Evolutionary conservation across 2,113 vertebrate genomes (phyloP), one percentile per base, ranked within the genome.

Genomic region (Pseudorasbora parva): DNA sequence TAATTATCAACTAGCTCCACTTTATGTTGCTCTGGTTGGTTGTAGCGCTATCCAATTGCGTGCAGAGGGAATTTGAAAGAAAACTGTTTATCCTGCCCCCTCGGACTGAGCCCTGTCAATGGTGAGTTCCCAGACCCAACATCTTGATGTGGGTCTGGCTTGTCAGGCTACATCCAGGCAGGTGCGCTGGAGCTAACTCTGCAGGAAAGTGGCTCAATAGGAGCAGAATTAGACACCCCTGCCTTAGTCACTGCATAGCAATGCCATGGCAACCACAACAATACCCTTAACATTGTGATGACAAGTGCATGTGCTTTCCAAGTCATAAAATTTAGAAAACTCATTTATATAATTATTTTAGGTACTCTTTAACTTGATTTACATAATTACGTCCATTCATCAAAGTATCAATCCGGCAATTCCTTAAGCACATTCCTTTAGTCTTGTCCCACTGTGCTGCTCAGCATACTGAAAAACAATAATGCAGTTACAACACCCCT

Each of bases 291-390:
- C 60, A 30, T 7, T 64, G 30, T 37, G 17, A 21, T 68, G 17
- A 64, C 43, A 43, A 15, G 60, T 21, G 64, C 49, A 54, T 19
- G 49, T 54, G 17, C 17, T 8, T 54, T 54, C 3, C 17, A 2
- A 51, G 15, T 21, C 3, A 41, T 21, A 15, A 11, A 68, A 68
- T 41, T 19, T 68, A 2, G 64, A 68, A 37, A 68, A 68, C 17
- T 41, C 37, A 15, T 68, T 68, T 8, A 41, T 68, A 68, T 68
- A 68, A 68, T 68, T 68, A 41, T 33, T 68, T 68, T 21, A 68
- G 30, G 37, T 37, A 11, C 64, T 72, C 37, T 8, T 72, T 4
- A 25, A 47, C 69, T 47, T 23, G 45, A 72, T 47, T 47, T 45
- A 47, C 12, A 47, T 72, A 25, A 73, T 73, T 73, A 15, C n/a